A percentile compares a stretch with the other conserved stretches of the same genome.
Evolutionary conservation across 2,888 invertebrate species (phyloP).

Genomic region (Agrotis segetum): DNA sequence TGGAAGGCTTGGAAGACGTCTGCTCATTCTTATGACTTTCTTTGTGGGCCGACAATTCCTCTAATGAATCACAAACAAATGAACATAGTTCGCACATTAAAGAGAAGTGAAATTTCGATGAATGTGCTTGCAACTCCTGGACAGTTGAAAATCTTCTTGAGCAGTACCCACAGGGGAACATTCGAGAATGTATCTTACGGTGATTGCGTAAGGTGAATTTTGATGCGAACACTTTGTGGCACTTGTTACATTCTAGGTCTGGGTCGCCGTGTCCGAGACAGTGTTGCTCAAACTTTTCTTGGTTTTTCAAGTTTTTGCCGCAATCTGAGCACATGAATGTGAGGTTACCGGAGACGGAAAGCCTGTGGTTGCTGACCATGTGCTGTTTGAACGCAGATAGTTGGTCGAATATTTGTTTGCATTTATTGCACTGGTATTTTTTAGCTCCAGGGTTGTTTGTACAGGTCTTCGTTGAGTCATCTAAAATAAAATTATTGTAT

Average conservation of each 20-base stretch:
- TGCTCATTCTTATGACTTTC: conserved; percentile 57
- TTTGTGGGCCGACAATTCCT: conserved; percentile 71
- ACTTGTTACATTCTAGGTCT: conserved; percentile 84
- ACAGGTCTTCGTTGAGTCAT: conserved; percentile 49
- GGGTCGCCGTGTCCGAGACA: conserved; percentile 86
- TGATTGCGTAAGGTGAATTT: conserved; percentile 85
- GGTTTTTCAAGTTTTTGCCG: conserved; percentile 80
- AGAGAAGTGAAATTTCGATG: conserved; percentile 74
- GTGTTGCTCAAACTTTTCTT: conserved; percentile 82
- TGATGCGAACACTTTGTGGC: conserved; percentile 87
- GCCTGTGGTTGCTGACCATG: conserved; percentile 74
- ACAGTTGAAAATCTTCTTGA: conserved; percentile 73
- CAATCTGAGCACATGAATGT: conserved; percentile 81
- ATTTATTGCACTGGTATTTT: conserved; percentile 86
- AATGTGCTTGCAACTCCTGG: conserved; percentile 73
- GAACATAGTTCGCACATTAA: conserved; percentile 77
- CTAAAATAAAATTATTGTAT: conserved; percentile 50
- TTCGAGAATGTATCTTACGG: conserved; percentile 81
- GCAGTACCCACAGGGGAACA: conserved; percentile 78
- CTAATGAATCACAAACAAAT: conserved; percentile 66
- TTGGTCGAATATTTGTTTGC: conserved; percentile 83
- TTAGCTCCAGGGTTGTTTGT: conserved; percentile 70
- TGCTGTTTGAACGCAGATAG: conserved; percentile 81
- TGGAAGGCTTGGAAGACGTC: conserved; percentile 44
- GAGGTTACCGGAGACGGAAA: conserved; percentile 57